Percentiles rank a stretch among this genome's conserved stretches.
These are phyloP conservation scores for Achroia grisella DNA, from an alignment of 1,140 invertebrate genomes.

Conservation along the genomic window DNA sequence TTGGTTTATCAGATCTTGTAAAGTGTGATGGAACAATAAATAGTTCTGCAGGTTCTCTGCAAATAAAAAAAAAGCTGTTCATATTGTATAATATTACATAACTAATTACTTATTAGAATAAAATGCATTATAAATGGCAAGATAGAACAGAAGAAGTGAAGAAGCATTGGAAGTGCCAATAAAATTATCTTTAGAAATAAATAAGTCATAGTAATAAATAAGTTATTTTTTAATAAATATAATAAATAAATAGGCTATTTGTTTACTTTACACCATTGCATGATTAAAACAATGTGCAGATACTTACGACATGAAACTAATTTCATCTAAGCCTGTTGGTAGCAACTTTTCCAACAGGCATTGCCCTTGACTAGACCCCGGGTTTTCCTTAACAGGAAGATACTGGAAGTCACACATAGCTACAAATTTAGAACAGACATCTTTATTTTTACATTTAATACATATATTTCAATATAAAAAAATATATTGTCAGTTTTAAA, in stretches of 20 bases:
- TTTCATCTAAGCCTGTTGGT: constrained; percentile 75
- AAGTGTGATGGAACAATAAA: constrained; percentile 86
- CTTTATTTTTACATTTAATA: neutral
- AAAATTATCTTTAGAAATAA: too few relatives aligned
- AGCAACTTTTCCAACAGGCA: constrained; percentile 80
- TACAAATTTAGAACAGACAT: constrained; percentile 53
- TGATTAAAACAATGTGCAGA: neutral
- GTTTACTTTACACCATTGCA: too few relatives aligned
- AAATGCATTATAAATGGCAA: too few relatives aligned
- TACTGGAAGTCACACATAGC: constrained; percentile 94
- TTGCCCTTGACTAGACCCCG: constrained; percentile 54
- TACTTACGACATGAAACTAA: constrained; percentile 76
- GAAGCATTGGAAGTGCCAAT: too few relatives aligned
- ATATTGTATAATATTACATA: neutral
- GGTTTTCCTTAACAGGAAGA: constrained; percentile 78
- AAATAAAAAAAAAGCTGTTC: constrained; percentile 15
- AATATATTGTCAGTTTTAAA: too few relatives aligned
- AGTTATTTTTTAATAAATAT: too few relatives aligned
- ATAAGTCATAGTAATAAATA: too few relatives aligned
- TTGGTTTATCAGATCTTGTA: constrained; percentile 82
- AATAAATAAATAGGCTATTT: too few relatives aligned
- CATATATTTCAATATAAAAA: too few relatives aligned
- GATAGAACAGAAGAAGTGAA: too few relatives aligned
- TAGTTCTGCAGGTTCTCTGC: constrained; percentile 72
- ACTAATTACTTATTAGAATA: too few relatives aligned